These are phyloP conservation scores for Neoitamus cyanurus DNA, from an alignment of 2,888 invertebrate species.

Conservation along the genomic window DNA sequence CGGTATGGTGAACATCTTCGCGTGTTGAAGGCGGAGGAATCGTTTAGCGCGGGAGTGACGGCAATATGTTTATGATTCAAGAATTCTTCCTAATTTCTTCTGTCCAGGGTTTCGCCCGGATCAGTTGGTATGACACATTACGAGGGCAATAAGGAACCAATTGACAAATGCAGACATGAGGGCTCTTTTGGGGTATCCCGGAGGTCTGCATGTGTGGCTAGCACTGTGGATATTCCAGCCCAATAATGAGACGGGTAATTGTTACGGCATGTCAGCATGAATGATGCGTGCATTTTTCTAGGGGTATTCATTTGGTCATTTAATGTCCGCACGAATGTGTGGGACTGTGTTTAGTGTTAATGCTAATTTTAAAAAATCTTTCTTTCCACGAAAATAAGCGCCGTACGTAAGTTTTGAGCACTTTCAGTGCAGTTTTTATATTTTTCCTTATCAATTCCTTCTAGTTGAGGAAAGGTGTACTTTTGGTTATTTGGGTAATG, in stretches of 20 bases:
- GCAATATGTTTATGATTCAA: conserved; percentile 29
- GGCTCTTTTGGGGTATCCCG: not conserved
- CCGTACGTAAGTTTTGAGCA: too few species aligned
- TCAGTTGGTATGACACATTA: not conserved
- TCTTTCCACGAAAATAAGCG: too few species aligned
- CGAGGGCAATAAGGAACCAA: conserved; percentile 32
- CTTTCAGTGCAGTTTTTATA: too few species aligned
- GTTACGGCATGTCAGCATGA: not conserved
- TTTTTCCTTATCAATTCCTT: too few species aligned
- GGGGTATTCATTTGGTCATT: too few species aligned
- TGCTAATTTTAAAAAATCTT: too few species aligned
- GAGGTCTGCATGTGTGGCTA: conserved; percentile 8
- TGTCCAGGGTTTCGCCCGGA: not conserved
- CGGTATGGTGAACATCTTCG: conserved; percentile 9
- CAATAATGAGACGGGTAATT: not conserved
- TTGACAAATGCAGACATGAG: conserved; percentile 40
- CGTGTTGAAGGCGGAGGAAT: not conserved
- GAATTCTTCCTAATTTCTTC: not conserved
- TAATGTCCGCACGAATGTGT: not conserved
- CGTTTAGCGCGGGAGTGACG: not conserved
- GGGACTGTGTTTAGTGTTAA: not conserved
- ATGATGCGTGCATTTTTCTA: not conserved
- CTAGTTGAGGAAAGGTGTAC: too few species aligned
- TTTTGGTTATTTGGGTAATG: too few species aligned
- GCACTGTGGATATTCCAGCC: not conserved